Evolutionary conservation across 2,113 vertebrate species (phyloP).

Genomic region (Plotosus lineatus): DNA sequence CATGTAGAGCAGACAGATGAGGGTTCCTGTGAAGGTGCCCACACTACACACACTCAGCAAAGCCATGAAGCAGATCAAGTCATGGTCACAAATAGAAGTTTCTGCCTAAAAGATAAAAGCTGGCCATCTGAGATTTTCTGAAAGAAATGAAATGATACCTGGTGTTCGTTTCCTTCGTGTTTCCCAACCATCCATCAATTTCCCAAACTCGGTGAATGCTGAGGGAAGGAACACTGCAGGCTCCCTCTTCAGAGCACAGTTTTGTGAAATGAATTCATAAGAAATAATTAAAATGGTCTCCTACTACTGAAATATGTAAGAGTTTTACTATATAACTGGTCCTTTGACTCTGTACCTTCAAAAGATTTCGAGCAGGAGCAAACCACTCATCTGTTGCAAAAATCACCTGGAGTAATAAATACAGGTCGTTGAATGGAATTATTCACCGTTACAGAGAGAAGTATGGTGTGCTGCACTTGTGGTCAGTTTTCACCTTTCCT

Average conservation of each 20-base stretch:
- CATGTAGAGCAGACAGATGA: constrained; percentile 27
- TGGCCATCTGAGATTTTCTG: not conserved
- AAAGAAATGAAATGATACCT: constrained; percentile 59
- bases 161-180: constrained; percentile 76
- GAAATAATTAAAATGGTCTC: not conserved
- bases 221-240: constrained; percentile 65
- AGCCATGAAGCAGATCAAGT: constrained; percentile 16
- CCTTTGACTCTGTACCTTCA: constrained; percentile 65
- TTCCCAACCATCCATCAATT: constrained; percentile 84
- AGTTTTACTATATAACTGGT: not conserved
- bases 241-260: constrained; percentile 60
- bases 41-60: constrained; percentile 23
- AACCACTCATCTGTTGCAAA: constrained; percentile 80
- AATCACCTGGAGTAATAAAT: constrained; percentile 61
- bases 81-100: not conserved
- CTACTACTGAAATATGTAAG: not conserved
- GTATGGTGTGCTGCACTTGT: not conserved
- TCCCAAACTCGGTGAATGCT: constrained; percentile 75
- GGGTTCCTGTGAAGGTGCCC: constrained; percentile 13
- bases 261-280: not conserved
- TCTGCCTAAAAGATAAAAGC: not conserved
- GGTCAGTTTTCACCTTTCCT: constrained; percentile 65
- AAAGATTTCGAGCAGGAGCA: constrained; percentile 72
- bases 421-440: not conserved
- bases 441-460: not conserved